Evolutionary conservation across 2,888 invertebrate species (phyloP).

Genomic region (Metallyticus violacea): DNA sequence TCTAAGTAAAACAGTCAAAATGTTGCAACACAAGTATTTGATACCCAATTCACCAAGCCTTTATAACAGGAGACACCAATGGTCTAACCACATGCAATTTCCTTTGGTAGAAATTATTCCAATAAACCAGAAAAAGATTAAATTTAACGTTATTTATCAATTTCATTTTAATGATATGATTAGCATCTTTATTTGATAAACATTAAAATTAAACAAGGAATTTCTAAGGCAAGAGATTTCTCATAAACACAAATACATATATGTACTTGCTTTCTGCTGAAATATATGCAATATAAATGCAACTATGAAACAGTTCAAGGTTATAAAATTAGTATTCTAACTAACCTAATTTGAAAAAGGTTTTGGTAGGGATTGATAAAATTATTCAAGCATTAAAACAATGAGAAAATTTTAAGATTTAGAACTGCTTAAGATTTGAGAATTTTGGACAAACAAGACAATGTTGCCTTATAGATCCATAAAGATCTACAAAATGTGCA

Average conservation of each 20-base stretch:
- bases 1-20: background rate
- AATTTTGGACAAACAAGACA: background rate
- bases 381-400: too few relatives aligned
- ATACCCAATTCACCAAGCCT: background rate
- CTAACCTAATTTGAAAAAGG: too few relatives aligned
- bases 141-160: background rate
- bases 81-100: background rate
- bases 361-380: too few relatives aligned
- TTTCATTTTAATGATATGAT: too few relatives aligned
- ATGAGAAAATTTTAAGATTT: background rate
- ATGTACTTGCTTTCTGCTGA: too few relatives aligned
- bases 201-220: background rate
- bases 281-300: too few relatives aligned
- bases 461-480: background rate
- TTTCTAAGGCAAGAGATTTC: background rate
- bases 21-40: background rate
- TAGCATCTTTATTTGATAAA: background rate
- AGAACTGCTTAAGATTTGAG: background rate
- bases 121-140: background rate
- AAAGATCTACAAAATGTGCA: background rate
- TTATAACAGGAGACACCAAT: background rate
- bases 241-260: background rate
- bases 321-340: too few relatives aligned
- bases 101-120: background rate
- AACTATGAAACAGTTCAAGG: too few relatives aligned